These are phyloP conservation scores for Chionis minor DNA, from an alignment of 2,113 vertebrate genomes.

Conservation along the genomic window DNA sequence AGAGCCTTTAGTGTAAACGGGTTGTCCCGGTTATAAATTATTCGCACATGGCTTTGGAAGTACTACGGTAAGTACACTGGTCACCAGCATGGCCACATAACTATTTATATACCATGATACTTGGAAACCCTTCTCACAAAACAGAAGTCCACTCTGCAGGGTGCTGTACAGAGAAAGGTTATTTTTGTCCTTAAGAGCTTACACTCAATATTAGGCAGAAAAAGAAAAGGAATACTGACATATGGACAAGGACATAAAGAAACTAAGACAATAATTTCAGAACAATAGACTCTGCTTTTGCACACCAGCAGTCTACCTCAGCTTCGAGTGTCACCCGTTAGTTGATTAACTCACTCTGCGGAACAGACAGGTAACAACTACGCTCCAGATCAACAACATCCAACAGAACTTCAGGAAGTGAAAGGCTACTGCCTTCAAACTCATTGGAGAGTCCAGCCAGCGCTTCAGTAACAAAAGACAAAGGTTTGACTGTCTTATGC, in stretches of 20 bases:
- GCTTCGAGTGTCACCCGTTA: neutral
- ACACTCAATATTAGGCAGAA: neutral
- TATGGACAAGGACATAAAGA: neutral
- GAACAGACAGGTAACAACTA: neutral
- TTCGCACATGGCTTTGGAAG: neutral
- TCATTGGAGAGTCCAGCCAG: neutral
- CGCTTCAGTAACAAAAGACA: neutral
- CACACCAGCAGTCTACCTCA: neutral
- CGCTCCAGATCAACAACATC: neutral
- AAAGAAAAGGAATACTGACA: neutral
- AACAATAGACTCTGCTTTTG: neutral
- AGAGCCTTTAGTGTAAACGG: neutral
- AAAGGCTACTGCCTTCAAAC: neutral
- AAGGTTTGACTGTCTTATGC: neutral
- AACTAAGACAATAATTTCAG: neutral
- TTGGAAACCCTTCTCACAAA: slow-evolving; percentile 20
- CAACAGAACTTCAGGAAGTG: neutral
- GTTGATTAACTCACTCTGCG: neutral
- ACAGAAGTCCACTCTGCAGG: slow-evolving; percentile 27
- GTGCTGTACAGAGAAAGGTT: neutral
- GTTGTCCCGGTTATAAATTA: neutral
- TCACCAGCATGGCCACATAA: neutral
- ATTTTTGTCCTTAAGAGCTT: neutral
- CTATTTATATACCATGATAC: neutral
- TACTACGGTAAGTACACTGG: neutral